Percentiles rank a stretch among this genome's conserved stretches.
These are phyloP conservation scores for Lota lota DNA, from an alignment of 2,113 vertebrate species.

Conservation along the genomic window DNA sequence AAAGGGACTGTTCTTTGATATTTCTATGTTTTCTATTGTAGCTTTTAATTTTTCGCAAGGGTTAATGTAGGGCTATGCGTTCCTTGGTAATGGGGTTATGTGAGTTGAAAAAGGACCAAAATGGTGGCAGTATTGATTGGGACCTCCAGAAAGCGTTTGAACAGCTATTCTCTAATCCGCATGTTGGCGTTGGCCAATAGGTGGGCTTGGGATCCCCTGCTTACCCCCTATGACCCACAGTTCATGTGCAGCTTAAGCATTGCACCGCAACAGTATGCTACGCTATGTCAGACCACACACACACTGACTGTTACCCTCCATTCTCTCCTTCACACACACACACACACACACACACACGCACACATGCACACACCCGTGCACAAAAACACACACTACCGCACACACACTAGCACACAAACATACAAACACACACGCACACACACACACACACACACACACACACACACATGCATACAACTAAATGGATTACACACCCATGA, in stretches of 20 bases:
- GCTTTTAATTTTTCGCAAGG: no score
- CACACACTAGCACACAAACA: slow-evolving; percentile 3
- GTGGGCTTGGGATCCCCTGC: not conserved
- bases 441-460: slow-evolving; percentile 14
- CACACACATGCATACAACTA: slow-evolving; percentile 31
- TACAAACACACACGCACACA: not conserved
- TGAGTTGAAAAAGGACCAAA: no score
- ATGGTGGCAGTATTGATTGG: no score
- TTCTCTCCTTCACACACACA: slow-evolving; percentile 5
- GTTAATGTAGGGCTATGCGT: no score
- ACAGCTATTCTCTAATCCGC: no score
- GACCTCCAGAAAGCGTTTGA: no score
- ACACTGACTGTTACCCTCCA: slow-evolving; percentile 2
- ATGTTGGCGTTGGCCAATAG: not conserved
- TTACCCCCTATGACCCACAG: slow-evolving; percentile 17
- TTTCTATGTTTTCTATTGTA: no score
- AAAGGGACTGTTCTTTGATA: no score
- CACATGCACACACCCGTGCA: not conserved
- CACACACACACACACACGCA: not conserved
- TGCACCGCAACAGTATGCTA: slow-evolving; percentile 21
- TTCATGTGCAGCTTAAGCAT: not conserved
- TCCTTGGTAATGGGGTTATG: no score
- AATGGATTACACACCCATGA: slow-evolving; percentile 61
- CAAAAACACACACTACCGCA: slow-evolving; percentile 7
- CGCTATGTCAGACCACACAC: slow-evolving; percentile 52